phyloP scores from a whole-genome alignment of 2,113 vertebrate species.

The Corythornis madagascariensis region DNA sequence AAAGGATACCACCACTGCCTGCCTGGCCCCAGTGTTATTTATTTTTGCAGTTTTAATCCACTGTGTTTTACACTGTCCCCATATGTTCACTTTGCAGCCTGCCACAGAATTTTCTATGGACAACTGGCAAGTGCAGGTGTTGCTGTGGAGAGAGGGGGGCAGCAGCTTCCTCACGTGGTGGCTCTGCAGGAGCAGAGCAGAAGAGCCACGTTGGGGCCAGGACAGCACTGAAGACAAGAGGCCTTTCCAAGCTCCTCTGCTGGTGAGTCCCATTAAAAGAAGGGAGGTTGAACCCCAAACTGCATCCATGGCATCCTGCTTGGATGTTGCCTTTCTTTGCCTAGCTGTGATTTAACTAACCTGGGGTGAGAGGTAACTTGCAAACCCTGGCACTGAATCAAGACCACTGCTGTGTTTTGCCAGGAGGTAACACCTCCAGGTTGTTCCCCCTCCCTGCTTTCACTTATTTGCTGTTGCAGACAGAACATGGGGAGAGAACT shows the following conservation, averaged over 20 bases:
- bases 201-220: neutral
- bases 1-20: neutral
- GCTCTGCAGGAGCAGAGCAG: neutral
- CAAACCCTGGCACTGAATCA: neutral
- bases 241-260: neutral
- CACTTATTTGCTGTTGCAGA: neutral
- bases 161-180: neutral
- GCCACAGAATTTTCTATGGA: neutral
- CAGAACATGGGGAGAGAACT: neutral
- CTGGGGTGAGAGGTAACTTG: neutral
- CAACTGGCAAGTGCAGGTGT: neutral
- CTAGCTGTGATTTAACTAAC: neutral
- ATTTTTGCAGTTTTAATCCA: neutral
- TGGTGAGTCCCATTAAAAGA: neutral
- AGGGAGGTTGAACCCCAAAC: neutral
- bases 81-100: neutral
- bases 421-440: neutral
- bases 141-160: neutral
- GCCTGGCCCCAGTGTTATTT: neutral
- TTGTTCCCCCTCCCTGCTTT: neutral
- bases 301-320: neutral
- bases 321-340: neutral
- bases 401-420: neutral
- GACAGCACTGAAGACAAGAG: neutral
- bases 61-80: neutral